These are phyloP conservation scores for Mechanitis messenoides DNA, from an alignment of 2,888 invertebrate genomes.

Conservation along the genomic window DNA sequence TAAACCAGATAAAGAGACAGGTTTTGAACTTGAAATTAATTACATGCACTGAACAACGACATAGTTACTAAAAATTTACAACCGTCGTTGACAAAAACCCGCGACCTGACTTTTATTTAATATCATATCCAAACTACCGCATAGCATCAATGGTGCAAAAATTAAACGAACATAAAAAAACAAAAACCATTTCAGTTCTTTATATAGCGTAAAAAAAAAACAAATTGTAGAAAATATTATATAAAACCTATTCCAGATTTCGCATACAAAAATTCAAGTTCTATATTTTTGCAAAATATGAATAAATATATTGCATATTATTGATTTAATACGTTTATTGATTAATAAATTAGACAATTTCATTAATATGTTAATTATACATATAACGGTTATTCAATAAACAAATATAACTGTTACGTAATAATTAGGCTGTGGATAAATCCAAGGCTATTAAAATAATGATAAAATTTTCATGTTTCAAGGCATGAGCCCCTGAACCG, in stretches of 20 bases:
- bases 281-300: too few species aligned
- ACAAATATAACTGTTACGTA: too few species aligned
- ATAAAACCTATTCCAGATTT: not conserved
- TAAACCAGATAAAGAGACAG: not conserved
- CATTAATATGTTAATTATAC: too few species aligned
- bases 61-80: not conserved
- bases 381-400: too few species aligned
- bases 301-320: too few species aligned
- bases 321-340: too few species aligned
- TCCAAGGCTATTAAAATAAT: too few species aligned
- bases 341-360: too few species aligned
- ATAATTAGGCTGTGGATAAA: too few species aligned
- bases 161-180: constrained; percentile 15
- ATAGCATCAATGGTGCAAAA: constrained; percentile 16
- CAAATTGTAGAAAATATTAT: constrained; percentile 1
- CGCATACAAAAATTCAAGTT: not conserved
- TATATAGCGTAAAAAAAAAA: constrained; percentile 12
- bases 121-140: constrained; percentile 11
- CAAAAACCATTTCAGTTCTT: constrained; percentile 10
- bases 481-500: constrained; percentile 35
- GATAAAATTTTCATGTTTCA: not conserved
- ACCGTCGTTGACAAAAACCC: not conserved
- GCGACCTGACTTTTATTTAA: constrained; percentile 13
- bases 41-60: not conserved
- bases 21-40: constrained; percentile 2